Conservation (phyloP, 2,888 invertebrate species). For the Girardia tigrina region DNA sequence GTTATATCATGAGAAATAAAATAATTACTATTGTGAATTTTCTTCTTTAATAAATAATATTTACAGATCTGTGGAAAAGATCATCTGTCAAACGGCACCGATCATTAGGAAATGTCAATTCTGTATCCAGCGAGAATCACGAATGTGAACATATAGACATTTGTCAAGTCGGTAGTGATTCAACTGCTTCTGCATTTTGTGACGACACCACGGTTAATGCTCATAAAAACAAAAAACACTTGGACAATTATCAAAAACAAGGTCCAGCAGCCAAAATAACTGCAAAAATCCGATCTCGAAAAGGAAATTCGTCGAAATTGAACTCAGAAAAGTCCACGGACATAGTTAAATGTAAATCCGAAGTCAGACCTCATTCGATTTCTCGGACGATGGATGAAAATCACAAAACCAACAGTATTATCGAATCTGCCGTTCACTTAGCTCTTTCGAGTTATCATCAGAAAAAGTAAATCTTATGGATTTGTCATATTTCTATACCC, state of each 20-base stretch:
- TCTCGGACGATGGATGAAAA: not conserved
- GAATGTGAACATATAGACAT: not conserved
- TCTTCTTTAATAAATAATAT: too few species aligned
- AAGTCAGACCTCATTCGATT: conserved; percentile 6
- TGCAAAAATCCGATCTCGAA: not conserved
- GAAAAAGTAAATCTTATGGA: too few species aligned
- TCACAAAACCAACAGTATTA: not conserved
- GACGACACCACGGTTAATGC: not conserved
- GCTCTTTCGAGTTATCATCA: not conserved
- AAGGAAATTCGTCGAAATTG: conserved; percentile 14
- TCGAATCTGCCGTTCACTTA: conserved; percentile 3
- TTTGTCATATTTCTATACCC: too few species aligned
- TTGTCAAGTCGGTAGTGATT: not conserved
- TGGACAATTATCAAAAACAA: conserved; percentile 6
- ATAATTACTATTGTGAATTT: too few species aligned
- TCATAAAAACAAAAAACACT: not conserved
- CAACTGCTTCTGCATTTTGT: not conserved
- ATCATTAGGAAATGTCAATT: conserved; percentile 12
- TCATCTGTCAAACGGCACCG: not conserved
- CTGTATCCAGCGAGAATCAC: not conserved
- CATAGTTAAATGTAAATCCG: not conserved
- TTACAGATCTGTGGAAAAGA: not conserved
- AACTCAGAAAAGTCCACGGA: not conserved
- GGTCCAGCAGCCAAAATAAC: not conserved
- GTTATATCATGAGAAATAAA: too few species aligned